Base-by-base conservation (phyloP, 2,888 invertebrate species). In the Chrysodeixis includens region DNA sequence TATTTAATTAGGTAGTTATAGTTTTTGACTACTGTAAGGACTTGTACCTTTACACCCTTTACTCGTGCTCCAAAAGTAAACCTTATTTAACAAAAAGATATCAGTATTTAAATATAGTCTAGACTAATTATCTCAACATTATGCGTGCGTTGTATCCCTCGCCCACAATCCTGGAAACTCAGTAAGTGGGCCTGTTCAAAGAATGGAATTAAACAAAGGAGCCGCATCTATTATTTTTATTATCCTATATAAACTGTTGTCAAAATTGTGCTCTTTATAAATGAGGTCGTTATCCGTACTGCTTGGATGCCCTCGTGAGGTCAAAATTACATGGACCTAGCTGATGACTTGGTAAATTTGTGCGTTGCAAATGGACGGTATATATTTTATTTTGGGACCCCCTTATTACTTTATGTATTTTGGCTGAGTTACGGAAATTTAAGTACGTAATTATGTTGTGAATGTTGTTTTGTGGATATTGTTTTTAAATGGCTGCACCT, bases 221-320 rank as follows among this genome's bases (percentile, higher is more conserved):
- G 30, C 52, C 18, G 16, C 65, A 52, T 62, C 60, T 61, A 58
- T 51, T 58, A 75, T 61, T 71, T 58, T 76, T 58, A 75, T 77
- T 53, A 54, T 54, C 32, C 0, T 16, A 55, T 62, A 69, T 60
- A 75, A 65, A 75, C 58, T 46, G 66, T 57, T 51, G 55, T 53
- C 49, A 63, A 53, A 55, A 44, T 64, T 68, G 53, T 57, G 59
- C 40, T 65, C n/a, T 26, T 30, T 53, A 30, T 62, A 66, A 75
- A 76, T 74, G 66, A 26, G 46, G 52, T 59, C 44, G 20, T 70
- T 78, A 63, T 74, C 72, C 70, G 78, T 69, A 35, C 44, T 56
- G 52, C 51, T 56, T 53, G 44, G 68, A 49, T 58, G 35, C 26
- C 18, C 55, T 30, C 40, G 58, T 54, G 58, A 16, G 22, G 54